These are phyloP conservation scores for Rutilus rutilus DNA, from an alignment of 2,113 vertebrate species.

Conservation along the genomic window DNA sequence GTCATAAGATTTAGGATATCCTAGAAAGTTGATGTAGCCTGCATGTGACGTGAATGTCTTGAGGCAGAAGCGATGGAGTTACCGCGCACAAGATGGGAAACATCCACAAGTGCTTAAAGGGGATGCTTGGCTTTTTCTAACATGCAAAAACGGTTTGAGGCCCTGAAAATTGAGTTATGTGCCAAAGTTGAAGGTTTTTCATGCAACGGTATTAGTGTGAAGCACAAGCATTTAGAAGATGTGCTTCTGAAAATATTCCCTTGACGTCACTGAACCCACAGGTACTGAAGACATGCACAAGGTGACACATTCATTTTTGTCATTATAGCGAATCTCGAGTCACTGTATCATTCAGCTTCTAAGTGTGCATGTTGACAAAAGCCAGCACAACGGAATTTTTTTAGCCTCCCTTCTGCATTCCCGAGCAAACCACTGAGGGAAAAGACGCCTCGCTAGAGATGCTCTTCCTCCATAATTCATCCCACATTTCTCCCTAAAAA, in stretches of 20 bases:
- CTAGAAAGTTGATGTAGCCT: slow-evolving; percentile 34
- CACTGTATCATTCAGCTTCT: background rate
- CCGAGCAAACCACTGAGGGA: slow-evolving; percentile 40
- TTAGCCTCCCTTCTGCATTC: slow-evolving; percentile 50
- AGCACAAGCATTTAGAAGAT: slow-evolving; percentile 60
- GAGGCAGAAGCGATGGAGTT: slow-evolving; percentile 17
- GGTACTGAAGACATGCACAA: background rate
- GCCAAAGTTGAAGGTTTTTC: slow-evolving; percentile 57
- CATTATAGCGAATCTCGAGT: background rate
- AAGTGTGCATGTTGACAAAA: slow-evolving; percentile 16
- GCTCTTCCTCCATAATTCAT: slow-evolving; percentile 38
- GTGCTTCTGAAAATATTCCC: slow-evolving; percentile 7
- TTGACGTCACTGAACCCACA: background rate
- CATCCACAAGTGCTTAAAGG: background rate
- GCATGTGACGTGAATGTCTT: background rate
- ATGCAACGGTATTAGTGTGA: slow-evolving; percentile 50
- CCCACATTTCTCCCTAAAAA: slow-evolving; percentile 51
- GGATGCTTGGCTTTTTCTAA: background rate
- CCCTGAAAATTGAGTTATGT: slow-evolving; percentile 32
- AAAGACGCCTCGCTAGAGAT: slow-evolving; percentile 40
- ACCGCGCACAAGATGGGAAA: slow-evolving; percentile 37
- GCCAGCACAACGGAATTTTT: slow-evolving; percentile 34
- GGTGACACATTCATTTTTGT: background rate
- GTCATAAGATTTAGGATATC: slow-evolving; percentile 45
- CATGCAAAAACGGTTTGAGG: background rate